Percentiles rank a stretch among this genome's conserved stretches.
These are phyloP conservation scores for Drosophila kepulauana DNA, from an alignment of 1,140 invertebrate species.

Conservation along the genomic window DNA sequence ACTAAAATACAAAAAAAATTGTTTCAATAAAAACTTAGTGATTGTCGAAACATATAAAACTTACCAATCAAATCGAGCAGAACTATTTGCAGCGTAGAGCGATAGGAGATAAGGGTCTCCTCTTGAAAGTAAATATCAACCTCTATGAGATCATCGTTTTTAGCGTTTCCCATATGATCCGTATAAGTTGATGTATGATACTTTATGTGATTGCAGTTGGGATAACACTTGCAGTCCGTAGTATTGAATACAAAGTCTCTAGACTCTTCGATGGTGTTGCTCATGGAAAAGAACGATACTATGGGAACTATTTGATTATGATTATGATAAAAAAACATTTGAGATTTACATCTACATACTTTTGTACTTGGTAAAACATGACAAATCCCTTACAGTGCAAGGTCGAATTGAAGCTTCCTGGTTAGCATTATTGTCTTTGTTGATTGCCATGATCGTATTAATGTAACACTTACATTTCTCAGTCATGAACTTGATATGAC, in stretches of 20 bases:
- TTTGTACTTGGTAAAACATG: slow-evolving; percentile 49
- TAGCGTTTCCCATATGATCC: slow-evolving; percentile 29
- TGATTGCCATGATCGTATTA: background rate
- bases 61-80: slow-evolving; percentile 71
- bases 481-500: slow-evolving; percentile 52
- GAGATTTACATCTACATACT: background rate
- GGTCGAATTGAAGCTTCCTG: too few species aligned
- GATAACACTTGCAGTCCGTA: slow-evolving; percentile 65
- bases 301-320: background rate
- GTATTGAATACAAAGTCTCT: slow-evolving; percentile 53
- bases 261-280: slow-evolving; percentile 75
- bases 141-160: slow-evolving; percentile 34
- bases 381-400: slow-evolving; percentile 45
- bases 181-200: slow-evolving; percentile 67
- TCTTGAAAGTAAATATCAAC: slow-evolving; percentile 72
- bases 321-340: too few species aligned
- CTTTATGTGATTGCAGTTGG: slow-evolving; percentile 64
- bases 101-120: slow-evolving; percentile 72
- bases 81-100: slow-evolving; percentile 66
- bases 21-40: background rate
- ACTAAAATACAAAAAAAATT: slow-evolving; percentile 28
- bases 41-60: background rate
- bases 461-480: slow-evolving; percentile 51
- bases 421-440: too few species aligned
- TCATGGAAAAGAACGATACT: slow-evolving; percentile 66